Conservation (phyloP, 2,888 invertebrate species). For the Tetanocera ferruginea region DNA sequence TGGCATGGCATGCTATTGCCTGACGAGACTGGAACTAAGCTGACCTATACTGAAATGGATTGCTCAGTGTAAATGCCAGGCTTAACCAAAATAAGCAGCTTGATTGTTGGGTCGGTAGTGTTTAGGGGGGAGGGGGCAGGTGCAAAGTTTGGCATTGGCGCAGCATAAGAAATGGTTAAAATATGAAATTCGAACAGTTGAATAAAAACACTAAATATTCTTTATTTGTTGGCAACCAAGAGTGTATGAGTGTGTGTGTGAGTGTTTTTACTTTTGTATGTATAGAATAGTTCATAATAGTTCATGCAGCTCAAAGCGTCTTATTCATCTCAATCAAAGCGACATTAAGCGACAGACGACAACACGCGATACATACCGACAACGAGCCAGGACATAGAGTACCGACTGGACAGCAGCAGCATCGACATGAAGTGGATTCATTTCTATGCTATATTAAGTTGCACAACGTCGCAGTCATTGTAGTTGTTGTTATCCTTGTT, state of each 20-base stretch:
- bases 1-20: not conserved
- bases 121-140: not conserved
- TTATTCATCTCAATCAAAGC: constrained; percentile 36
- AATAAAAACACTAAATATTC: not conserved
- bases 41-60: not conserved
- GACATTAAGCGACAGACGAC: constrained; percentile 1
- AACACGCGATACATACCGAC: not conserved
- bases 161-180: constrained; percentile 18
- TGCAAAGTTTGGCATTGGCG: not conserved
- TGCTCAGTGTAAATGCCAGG: not conserved
- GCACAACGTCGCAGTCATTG: not conserved
- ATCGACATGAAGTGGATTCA: not conserved
- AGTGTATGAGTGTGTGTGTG: not conserved
- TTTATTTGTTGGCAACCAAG: not conserved
- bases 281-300: too few relatives aligned
- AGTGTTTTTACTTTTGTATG: not conserved
- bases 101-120: not conserved
- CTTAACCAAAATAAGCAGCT: not conserved
- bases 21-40: not conserved
- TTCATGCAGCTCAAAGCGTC: constrained; percentile 4
- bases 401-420: not conserved
- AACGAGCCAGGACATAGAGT: not conserved
- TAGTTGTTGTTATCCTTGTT: not conserved
- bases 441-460: constrained; percentile 9
- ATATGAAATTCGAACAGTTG: constrained; percentile 30